A percentile compares a stretch with the other conserved stretches of the same genome.
Evolutionary conservation across 1,140 invertebrate genomes (phyloP).

Genomic region (Bombus haemorrhoidalis): DNA sequence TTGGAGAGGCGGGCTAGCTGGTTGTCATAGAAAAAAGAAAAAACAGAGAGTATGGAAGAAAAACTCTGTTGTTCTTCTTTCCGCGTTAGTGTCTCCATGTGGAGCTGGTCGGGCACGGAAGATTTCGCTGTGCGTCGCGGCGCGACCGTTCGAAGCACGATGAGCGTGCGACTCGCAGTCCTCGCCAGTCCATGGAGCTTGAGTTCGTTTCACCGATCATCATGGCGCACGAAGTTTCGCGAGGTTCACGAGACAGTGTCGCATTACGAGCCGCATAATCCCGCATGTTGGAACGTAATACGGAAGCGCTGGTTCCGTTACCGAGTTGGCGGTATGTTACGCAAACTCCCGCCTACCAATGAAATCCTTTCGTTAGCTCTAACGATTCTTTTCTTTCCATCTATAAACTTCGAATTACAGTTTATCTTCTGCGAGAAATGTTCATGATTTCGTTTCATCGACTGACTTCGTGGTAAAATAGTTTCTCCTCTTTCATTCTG

Average conservation of each 20-base stretch:
- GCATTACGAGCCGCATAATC: conserved; percentile 38
- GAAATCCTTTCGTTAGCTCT: conserved; percentile 1
- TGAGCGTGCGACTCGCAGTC: conserved; percentile 34
- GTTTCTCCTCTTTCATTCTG: not conserved
- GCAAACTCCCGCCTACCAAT: conserved; percentile 5
- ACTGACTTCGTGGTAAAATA: not conserved
- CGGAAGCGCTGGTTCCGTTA: conserved; percentile 33
- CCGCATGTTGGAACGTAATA: conserved; percentile 22
- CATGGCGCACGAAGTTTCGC: conserved; percentile 15
- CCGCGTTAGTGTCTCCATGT: conserved; percentile 9
- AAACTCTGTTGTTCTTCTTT: not conserved
- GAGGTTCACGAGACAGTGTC: conserved; percentile 18
- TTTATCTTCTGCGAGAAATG: not conserved
- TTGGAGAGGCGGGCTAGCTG: not conserved
- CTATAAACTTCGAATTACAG: not conserved
- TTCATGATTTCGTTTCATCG: not conserved
- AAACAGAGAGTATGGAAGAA: not conserved
- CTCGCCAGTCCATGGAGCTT: not conserved
- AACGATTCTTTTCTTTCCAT: not conserved
- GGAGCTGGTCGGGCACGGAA: conserved; percentile 21
- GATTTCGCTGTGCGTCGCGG: conserved; percentile 2
- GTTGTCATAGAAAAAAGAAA: no score
- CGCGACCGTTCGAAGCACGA: not conserved
- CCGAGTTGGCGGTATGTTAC: conserved; percentile 8
- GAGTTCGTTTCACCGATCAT: conserved; percentile 23